Conservation (phyloP, 2,113 vertebrate species). For the Dasypus novemcinctus region DNA sequence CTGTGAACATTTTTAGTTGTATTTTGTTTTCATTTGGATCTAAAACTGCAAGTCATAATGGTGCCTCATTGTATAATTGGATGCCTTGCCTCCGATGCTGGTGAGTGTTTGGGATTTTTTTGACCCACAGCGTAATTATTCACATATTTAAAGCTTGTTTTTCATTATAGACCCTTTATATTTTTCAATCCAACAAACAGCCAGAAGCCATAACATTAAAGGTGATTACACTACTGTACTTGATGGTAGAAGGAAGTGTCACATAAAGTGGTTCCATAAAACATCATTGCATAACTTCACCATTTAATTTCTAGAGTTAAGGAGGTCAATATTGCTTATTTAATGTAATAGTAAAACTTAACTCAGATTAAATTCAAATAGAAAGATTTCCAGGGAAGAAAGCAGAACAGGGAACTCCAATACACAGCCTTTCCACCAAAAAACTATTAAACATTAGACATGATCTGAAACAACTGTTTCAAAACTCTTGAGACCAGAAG, state of each 20-base stretch:
- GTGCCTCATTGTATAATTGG: not conserved
- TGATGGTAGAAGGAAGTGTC: not conserved
- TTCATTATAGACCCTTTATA: not conserved
- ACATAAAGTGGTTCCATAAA: not conserved
- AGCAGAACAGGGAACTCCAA: too few relatives aligned
- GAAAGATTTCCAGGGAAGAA: too few relatives aligned
- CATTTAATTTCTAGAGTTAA: not conserved
- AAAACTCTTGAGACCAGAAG: too few relatives aligned
- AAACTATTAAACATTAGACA: too few relatives aligned
- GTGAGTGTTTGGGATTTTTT: conserved; percentile 11
- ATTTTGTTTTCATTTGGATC: conserved; percentile 15
- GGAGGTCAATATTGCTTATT: not conserved
- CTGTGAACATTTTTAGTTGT: not conserved
- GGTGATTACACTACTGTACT: not conserved
- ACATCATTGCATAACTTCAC: not conserved
- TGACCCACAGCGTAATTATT: not conserved
- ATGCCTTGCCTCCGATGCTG: not conserved
- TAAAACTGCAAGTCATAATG: conserved; percentile 31
- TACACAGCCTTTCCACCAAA: too few relatives aligned
- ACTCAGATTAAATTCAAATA: not conserved
- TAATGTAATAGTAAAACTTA: conserved; percentile 32
- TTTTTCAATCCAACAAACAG: not conserved
- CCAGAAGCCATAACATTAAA: not conserved
- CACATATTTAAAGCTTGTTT: not conserved
- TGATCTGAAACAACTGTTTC: too few relatives aligned